Evolutionary conservation across 2,113 vertebrate species (phyloP).

Genomic region (Solenodon paradoxus): DNA sequence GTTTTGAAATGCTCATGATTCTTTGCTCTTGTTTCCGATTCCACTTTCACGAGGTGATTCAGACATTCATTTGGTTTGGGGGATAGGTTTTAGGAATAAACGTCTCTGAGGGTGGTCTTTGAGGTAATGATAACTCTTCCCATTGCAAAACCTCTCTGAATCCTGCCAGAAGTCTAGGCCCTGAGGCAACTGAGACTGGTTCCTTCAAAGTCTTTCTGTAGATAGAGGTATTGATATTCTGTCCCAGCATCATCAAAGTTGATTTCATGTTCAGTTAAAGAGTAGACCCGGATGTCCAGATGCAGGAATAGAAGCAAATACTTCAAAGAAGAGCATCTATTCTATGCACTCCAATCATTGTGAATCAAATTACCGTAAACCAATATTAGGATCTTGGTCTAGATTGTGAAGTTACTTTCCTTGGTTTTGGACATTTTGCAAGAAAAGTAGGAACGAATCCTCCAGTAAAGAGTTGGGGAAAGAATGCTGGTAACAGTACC

Average conservation of each 20-base stretch:
- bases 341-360: background rate
- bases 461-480: background rate
- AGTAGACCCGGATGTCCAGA: background rate
- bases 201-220: background rate
- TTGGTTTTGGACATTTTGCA: background rate
- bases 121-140: background rate
- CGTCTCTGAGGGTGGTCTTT: background rate
- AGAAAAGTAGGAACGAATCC: background rate
- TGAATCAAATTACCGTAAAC: background rate
- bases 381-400: background rate
- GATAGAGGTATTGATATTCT: background rate
- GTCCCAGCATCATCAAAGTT: background rate
- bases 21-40: background rate
- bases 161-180: background rate
- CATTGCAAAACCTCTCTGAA: background rate
- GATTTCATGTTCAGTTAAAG: background rate
- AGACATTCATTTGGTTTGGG: background rate
- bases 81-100: background rate
- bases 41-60: background rate
- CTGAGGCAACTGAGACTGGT: background rate
- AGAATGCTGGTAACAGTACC: background rate
- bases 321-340: background rate
- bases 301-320: background rate
- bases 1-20: background rate
- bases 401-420: background rate